Evolutionary conservation across 1,140 invertebrate genomes (phyloP).

Genomic region (Drosophila ananassae): DNA sequence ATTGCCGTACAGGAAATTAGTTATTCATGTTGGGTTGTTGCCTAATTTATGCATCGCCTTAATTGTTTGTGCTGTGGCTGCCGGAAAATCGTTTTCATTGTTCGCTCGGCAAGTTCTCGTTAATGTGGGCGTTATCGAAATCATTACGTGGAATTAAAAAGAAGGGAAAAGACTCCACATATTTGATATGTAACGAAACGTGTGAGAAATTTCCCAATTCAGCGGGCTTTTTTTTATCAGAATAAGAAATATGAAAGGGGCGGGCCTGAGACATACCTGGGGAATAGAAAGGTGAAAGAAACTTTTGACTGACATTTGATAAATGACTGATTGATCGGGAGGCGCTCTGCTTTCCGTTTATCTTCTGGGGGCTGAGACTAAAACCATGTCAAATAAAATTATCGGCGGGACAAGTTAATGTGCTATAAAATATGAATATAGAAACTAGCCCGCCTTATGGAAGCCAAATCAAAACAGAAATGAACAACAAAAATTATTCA

Average conservation of each 20-base stretch:
- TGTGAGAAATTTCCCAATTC: slow-evolving; percentile 71
- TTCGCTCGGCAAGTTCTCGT: slow-evolving; percentile 56
- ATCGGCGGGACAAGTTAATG: slow-evolving; percentile 70
- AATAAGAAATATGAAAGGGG: slow-evolving; percentile 40
- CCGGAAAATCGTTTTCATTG: slow-evolving; percentile 71
- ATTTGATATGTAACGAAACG: slow-evolving; percentile 65
- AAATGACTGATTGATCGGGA: slow-evolving; percentile 72
- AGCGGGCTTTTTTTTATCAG: slow-evolving; percentile 45
- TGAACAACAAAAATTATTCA: slow-evolving; percentile 62
- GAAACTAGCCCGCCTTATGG: slow-evolving; percentile 24
- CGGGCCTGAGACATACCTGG: slow-evolving; percentile 12
- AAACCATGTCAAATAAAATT: slow-evolving; percentile 55
- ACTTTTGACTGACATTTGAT: slow-evolving; percentile 52
- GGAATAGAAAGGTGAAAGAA: slow-evolving; percentile 41
- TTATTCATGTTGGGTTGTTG: slow-evolving; percentile 67
- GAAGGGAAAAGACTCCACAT: slow-evolving; percentile 13
- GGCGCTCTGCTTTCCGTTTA: slow-evolving; percentile 16
- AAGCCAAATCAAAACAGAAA: slow-evolving; percentile 61
- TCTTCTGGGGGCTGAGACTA: slow-evolving; percentile 35
- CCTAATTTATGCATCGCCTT: slow-evolving; percentile 72
- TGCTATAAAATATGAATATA: slow-evolving; percentile 49
- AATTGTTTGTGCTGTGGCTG: slow-evolving; percentile 70
- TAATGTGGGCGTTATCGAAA: slow-evolving; percentile 74
- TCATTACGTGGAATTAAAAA: slow-evolving; percentile 29
- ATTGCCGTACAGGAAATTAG: slow-evolving; percentile 77